These are phyloP conservation scores for Lithobius niger DNA, from an alignment of 1,140 invertebrate species.

Conservation along the genomic window DNA sequence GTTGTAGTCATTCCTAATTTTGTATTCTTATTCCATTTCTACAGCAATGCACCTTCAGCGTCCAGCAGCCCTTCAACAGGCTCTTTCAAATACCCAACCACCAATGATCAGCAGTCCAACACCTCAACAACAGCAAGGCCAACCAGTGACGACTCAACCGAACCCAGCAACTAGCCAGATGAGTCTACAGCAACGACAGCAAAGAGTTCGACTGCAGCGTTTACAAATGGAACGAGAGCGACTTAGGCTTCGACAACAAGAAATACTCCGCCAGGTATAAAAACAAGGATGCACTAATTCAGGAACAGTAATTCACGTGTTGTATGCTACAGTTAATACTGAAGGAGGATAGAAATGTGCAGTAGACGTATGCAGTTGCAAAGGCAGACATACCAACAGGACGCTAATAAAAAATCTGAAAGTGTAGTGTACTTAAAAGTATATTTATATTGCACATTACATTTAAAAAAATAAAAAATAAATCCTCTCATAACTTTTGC, in stretches of 20 bases:
- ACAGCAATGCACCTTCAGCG: slow-evolving; percentile 56
- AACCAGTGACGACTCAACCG: slow-evolving; percentile 25
- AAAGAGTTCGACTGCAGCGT: slow-evolving; percentile 63
- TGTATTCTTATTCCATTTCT: slow-evolving; percentile 20
- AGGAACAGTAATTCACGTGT: too few species aligned
- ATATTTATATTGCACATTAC: too few species aligned
- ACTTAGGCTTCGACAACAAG: slow-evolving; percentile 71
- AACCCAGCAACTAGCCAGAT: slow-evolving; percentile 24
- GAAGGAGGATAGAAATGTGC: too few species aligned
- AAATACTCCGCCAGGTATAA: slow-evolving; percentile 74
- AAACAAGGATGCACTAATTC: too few species aligned
- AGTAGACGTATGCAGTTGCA: too few species aligned
- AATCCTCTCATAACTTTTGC: too few species aligned
- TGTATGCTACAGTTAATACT: too few species aligned
- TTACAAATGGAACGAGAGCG: slow-evolving; percentile 73
- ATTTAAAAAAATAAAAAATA: too few species aligned
- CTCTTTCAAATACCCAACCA: slow-evolving; percentile 27
- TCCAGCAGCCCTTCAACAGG: slow-evolving; percentile 44
- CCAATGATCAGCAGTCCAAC: slow-evolving; percentile 24
- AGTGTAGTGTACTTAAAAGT: too few species aligned
- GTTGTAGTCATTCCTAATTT: slow-evolving; percentile 4
- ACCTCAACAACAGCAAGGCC: not conserved
- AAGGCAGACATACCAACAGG: too few species aligned
- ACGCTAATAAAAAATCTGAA: too few species aligned
- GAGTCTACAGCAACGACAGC: slow-evolving; percentile 49